phyloP scores from a whole-genome alignment of 2,888 invertebrate genomes.

The Lasioglossum malachurum region DNA sequence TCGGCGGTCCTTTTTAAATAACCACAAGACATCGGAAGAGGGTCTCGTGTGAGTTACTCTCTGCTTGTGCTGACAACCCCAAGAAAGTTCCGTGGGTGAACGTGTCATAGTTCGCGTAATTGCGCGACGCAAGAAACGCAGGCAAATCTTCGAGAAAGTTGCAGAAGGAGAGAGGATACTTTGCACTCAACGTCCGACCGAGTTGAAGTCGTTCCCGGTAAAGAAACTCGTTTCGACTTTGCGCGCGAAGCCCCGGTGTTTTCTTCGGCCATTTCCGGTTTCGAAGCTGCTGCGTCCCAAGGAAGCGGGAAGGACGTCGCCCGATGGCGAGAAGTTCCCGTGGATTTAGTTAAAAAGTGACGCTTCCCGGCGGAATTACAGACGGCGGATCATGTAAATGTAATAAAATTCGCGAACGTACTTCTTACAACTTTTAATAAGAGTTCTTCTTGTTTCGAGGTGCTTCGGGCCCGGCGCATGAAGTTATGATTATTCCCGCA shows the following conservation, averaged over 20 bases:
- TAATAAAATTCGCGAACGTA: conserved; percentile 33
- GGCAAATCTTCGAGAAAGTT: conserved; percentile 32
- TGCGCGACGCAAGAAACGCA: conserved; percentile 34
- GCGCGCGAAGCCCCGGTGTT: not conserved
- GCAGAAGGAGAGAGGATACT: not conserved
- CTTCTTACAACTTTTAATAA: conserved; percentile 55
- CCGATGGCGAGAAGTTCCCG: not conserved
- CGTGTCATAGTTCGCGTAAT: conserved; percentile 49
- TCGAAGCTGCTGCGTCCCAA: not conserved
- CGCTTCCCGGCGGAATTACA: conserved; percentile 4
- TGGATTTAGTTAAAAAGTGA: conserved; percentile 2
- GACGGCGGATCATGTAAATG: conserved; percentile 28
- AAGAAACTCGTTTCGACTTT: conserved; percentile 1
- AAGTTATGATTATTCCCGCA: conserved; percentile 45
- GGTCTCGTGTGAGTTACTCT: conserved; percentile 13
- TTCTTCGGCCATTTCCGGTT: conserved; percentile 12
- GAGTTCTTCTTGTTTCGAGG: conserved; percentile 22
- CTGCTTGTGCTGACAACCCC: not conserved
- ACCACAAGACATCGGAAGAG: conserved; percentile 7
- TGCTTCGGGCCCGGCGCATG: not conserved
- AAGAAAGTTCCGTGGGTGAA: conserved; percentile 45
- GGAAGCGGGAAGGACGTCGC: too few relatives aligned
- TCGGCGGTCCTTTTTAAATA: conserved; percentile 37
- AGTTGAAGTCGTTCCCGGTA: not conserved
- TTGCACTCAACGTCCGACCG: not conserved